Conservation (phyloP, 2,797 vertebrate species). For the Lepus oiostolus region DNA sequence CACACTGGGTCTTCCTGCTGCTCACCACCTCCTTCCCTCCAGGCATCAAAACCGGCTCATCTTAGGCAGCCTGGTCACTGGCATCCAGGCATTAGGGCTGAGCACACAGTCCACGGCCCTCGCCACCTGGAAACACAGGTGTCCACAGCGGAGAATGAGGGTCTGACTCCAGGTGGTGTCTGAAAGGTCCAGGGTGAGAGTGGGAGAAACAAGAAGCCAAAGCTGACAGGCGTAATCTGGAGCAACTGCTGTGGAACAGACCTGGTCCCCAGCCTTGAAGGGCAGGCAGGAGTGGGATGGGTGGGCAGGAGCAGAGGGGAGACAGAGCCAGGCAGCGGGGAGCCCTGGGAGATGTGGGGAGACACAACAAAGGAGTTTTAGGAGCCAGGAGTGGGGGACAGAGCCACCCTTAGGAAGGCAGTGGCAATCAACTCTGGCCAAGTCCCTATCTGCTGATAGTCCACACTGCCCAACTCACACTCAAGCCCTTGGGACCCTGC, state of each 20-base stretch:
- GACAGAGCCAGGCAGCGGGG: background rate
- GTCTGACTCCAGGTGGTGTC: background rate
- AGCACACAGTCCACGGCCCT: background rate
- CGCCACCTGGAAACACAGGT: background rate
- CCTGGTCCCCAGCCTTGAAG: background rate
- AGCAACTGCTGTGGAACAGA: background rate
- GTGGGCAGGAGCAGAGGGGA: background rate
- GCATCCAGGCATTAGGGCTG: background rate
- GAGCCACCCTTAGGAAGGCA: background rate
- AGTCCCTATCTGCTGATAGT: background rate
- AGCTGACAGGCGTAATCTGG: background rate
- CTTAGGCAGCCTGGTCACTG: background rate
- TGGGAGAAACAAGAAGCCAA: slow-evolving; percentile 37
- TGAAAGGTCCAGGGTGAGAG: slow-evolving; percentile 24
- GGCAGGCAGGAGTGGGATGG: background rate
- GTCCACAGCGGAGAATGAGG: background rate
- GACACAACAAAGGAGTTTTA: background rate
- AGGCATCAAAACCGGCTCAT: background rate
- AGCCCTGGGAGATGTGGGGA: background rate
- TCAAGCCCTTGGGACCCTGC: background rate
- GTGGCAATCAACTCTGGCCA: background rate
- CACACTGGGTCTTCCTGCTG: background rate
- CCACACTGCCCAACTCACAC: background rate
- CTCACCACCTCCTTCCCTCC: background rate
- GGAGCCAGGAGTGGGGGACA: background rate